Percentiles rank a stretch among this genome's conserved stretches.
Evolutionary conservation across 2,113 vertebrate species (phyloP).

Genomic region (Microcebus griseorufus): DNA sequence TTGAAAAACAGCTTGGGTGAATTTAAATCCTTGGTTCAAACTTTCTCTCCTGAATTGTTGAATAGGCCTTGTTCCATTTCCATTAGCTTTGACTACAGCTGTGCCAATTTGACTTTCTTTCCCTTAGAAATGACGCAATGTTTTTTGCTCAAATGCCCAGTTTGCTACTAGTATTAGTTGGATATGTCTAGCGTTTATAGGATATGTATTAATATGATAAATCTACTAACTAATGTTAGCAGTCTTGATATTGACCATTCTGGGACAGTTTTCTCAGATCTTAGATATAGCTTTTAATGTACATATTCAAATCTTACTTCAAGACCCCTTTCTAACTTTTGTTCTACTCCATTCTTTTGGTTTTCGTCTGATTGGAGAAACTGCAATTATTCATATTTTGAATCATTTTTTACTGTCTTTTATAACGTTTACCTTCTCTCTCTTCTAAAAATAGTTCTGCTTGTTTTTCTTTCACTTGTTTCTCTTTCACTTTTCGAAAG

Average conservation of each 20-base stretch:
- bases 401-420: not conserved
- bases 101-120: not conserved
- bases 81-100: not conserved
- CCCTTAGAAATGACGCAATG: not conserved
- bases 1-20: not conserved
- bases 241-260: not conserved
- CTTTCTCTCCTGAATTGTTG: not conserved
- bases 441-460: not conserved
- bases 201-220: not conserved
- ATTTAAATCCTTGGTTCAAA: constrained; percentile 13
- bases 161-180: not conserved
- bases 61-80: not conserved
- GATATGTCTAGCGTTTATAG: not conserved
- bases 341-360: not conserved
- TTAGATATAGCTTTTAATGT: not conserved
- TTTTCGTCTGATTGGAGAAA: not conserved
- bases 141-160: not conserved
- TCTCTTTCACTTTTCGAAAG: not conserved
- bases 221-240: too few species aligned
- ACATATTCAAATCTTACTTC: not conserved
- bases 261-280: not conserved
- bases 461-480: not conserved
- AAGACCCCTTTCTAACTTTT: not conserved
- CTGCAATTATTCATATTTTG: not conserved
- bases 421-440: not conserved